Conservation (phyloP, 2,888 invertebrate species). For the Alentia gelatinosa region DNA sequence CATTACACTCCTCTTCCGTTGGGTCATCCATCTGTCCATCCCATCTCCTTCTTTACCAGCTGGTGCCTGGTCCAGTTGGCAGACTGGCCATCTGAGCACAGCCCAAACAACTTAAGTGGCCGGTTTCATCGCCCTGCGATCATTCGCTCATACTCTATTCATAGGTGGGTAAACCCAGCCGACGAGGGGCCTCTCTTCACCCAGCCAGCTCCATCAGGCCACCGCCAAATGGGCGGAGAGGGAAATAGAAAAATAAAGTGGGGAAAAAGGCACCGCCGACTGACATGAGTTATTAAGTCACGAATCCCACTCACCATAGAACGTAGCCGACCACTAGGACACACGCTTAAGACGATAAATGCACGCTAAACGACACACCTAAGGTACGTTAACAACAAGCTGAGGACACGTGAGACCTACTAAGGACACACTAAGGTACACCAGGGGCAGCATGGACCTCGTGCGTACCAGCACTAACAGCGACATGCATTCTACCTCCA, state of each 20-base stretch:
- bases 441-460: too few relatives aligned
- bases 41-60: not conserved
- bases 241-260: not conserved
- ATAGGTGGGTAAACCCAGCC: not conserved
- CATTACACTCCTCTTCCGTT: not conserved
- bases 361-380: too few relatives aligned
- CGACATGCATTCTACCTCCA: too few relatives aligned
- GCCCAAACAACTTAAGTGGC: constrained; percentile 26
- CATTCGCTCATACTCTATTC: constrained; percentile 29
- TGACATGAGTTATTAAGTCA: not conserved
- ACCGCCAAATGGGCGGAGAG: not conserved
- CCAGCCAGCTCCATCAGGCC: not conserved
- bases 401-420: too few relatives aligned
- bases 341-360: too few relatives aligned
- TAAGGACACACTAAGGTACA: too few relatives aligned
- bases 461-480: too few relatives aligned
- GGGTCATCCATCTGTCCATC: not conserved
- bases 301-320: too few relatives aligned
- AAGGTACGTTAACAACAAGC: too few relatives aligned
- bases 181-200: not conserved
- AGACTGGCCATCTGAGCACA: not conserved
- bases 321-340: too few relatives aligned
- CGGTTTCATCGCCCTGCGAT: not conserved
- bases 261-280: not conserved
- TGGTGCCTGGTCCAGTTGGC: not conserved